Evolutionary conservation across 2,888 invertebrate species (phyloP), one percentile per base, ranked within the genome.

Genomic region (Cecidostiba fungosa): DNA sequence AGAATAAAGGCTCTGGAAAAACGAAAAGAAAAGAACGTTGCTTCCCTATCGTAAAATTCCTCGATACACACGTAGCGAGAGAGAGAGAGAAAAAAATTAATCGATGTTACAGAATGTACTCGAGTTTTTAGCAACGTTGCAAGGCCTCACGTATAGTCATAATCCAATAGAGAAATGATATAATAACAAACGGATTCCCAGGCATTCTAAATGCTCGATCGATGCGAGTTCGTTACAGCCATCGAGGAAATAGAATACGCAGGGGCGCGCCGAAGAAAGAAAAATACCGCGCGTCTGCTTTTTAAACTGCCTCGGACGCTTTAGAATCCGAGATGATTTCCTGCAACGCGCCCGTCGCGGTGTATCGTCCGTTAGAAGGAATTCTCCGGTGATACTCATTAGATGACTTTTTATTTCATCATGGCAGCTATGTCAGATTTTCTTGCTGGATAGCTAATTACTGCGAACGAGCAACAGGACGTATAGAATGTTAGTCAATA

Each of bases 171-270:
- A 54, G 36, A 80, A 72, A 80, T 72, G 10, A 26, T 36, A 36
- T 54, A 32, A 73, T 16, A 54, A 59, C 26, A 54, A 54, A 10
- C 12, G 72, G 54, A 72, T 50, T n/a, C 8, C 26, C 8, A 14
- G 29, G 29, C 3, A 32, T 69, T 78, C 47, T 79, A 85, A 87
- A 89, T 87, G 85, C 88, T 87, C 70, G 62, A 77, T 77, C 66
- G 29, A 26, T 66, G 66, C 66, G n/a, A 12, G 29, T 26, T 29
- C 66, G 66, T 29, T 26, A 29, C 10, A 10, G 23, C 59, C 23
- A 4, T 8, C 39, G 54, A 39, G 72, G 62, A 72, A 59, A 82
- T 10, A 39, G 59, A 81, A 59, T 36, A 43, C 32, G 3, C 10
- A n/a, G 8, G 54, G 1, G 6, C 16, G 69, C 54, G 77, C 50